Conservation (phyloP, 1,140 invertebrate genomes). For the Cotesia typhae region DNA sequence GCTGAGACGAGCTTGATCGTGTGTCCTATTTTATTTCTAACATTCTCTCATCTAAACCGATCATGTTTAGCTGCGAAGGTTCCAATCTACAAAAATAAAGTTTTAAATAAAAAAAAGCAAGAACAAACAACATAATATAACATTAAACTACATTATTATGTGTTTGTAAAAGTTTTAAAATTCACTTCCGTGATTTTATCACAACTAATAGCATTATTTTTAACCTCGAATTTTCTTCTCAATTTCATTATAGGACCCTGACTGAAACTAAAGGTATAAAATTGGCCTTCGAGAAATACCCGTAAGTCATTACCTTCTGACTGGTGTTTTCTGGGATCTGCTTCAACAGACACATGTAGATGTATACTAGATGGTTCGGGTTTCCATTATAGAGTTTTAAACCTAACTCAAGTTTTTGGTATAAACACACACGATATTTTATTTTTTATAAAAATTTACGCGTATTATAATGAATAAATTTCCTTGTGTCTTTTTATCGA, state of each 20-base stretch:
- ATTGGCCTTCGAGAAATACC: conserved; percentile 7
- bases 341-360: neutral
- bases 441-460: neutral
- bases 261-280: conserved; percentile 5
- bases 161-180: neutral
- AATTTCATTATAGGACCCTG: neutral
- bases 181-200: conserved; percentile 1
- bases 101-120: neutral
- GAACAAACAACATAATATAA: neutral
- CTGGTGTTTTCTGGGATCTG: neutral
- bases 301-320: conserved; percentile 6
- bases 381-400: conserved; percentile 13
- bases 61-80: neutral
- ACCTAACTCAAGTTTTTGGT: neutral
- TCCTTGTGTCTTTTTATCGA: no score
- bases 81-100: conserved; percentile 3
- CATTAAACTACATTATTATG: neutral
- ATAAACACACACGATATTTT: neutral
- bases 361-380: neutral
- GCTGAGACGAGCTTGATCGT: conserved; percentile 30
- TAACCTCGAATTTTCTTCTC: neutral
- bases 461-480: no score
- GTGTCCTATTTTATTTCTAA: conserved; percentile 35
- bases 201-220: neutral
- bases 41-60: conserved; percentile 15